Evolutionary conservation across 2,888 invertebrate species (phyloP).

Genomic region (Netelia virgata): DNA sequence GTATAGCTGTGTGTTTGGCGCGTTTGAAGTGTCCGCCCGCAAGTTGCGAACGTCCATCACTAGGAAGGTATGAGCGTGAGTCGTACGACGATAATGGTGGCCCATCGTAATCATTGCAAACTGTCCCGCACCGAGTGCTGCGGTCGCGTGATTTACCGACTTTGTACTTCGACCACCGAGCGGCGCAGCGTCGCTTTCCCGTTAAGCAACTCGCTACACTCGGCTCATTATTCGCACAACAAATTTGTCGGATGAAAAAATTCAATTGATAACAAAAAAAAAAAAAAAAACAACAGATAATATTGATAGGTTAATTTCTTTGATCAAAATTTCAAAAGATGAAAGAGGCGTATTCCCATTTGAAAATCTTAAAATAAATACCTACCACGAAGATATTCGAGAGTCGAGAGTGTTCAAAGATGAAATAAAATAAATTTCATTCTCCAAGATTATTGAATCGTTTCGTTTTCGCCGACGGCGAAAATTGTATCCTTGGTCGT

Average conservation of each 20-base stretch:
- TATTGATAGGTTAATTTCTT: background rate
- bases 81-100: constrained; percentile 48
- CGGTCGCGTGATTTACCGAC: constrained; percentile 65
- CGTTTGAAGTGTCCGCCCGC: constrained; percentile 59
- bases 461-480: no score
- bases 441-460: no score
- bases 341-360: background rate
- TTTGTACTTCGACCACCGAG: constrained; percentile 10
- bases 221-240: background rate
- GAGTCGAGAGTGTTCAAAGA: no score
- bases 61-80: background rate
- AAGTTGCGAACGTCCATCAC: constrained; percentile 28
- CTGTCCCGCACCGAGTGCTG: constrained; percentile 55
- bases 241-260: no score
- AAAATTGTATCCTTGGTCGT: no score
- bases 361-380: no score
- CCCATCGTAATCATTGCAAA: constrained; percentile 62
- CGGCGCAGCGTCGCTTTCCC: constrained; percentile 25
- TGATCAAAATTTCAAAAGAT: no score
- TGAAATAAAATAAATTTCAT: no score
- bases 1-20: constrained; percentile 12
- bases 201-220: background rate
- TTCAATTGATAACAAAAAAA: background rate
- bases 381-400: no score
- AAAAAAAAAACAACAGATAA: background rate